phyloP scores from a whole-genome alignment of 2,888 invertebrate genomes.

The Micoletzkya japonica region DNA sequence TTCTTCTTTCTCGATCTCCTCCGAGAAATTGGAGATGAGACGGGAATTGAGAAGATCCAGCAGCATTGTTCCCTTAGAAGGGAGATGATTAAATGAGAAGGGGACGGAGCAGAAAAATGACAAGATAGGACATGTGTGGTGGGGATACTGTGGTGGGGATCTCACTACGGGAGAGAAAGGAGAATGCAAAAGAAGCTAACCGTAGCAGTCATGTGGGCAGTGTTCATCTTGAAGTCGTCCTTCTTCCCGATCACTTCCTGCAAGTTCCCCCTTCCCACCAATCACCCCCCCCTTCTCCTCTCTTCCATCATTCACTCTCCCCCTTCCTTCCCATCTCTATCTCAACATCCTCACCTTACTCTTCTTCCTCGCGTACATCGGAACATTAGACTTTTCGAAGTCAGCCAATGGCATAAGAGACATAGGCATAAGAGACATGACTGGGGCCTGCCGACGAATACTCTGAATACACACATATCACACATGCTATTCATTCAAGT shows the following conservation, averaged over 20 bases:
- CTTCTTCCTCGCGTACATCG: constrained; percentile 57
- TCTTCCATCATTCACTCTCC: constrained; percentile 37
- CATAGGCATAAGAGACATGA: constrained; percentile 59
- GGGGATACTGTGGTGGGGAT: neutral
- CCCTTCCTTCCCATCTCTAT: neutral
- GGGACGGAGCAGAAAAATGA: neutral
- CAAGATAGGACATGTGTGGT: neutral
- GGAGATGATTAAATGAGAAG: neutral
- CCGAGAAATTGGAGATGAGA: constrained; percentile 28
- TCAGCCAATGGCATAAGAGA: constrained; percentile 64
- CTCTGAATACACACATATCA: constrained; percentile 5
- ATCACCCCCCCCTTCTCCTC: neutral
- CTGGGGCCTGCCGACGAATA: neutral
- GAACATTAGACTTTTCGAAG: constrained; percentile 64
- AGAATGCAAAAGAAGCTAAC: constrained; percentile 13
- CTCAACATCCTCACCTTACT: constrained; percentile 22
- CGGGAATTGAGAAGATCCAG: constrained; percentile 33
- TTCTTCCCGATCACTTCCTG: constrained; percentile 65
- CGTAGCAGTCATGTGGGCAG: constrained; percentile 44
- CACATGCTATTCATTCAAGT: neutral
- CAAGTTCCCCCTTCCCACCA: neutral
- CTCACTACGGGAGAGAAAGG: neutral
- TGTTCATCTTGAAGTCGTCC: constrained; percentile 66
- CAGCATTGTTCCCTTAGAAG: constrained; percentile 32
- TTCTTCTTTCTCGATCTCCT: neutral